phyloP scores from a whole-genome alignment of 2,113 vertebrate genomes.

The Dendropsophus ebraccatus region DNA sequence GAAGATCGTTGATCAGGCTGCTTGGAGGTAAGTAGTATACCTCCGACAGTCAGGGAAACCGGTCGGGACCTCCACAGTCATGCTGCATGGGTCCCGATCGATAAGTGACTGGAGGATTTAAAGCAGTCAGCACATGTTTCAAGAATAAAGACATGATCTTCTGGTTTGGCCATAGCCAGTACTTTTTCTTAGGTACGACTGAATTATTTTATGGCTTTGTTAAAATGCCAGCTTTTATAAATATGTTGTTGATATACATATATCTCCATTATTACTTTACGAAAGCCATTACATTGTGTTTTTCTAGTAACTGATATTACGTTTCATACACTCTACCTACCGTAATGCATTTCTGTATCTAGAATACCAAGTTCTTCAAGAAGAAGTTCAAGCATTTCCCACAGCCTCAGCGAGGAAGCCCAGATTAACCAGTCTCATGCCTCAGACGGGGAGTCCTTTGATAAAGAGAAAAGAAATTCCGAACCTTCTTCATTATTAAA shows the following conservation, averaged over 20 bases:
- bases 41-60: no score
- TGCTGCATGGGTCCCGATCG: no score
- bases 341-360: neutral
- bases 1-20: no score
- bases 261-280: neutral
- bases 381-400: constrained; percentile 49
- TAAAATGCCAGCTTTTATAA: no score
- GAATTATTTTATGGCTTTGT: no score
- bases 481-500: neutral
- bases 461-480: neutral
- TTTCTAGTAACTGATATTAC: neutral
- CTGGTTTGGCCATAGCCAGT: no score
- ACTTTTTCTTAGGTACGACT: no score
- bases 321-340: neutral
- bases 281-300: neutral
- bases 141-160: no score
- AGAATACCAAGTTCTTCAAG: constrained; percentile 69
- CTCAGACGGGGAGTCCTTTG: neutral
- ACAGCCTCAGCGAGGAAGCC: constrained; percentile 26
- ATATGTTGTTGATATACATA: neutral
- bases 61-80: no score
- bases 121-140: no score
- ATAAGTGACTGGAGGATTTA: no score
- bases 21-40: no score
- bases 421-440: neutral